phyloP scores from a whole-genome alignment of 2,888 invertebrate genomes.

The Eurytoma californica region DNA sequence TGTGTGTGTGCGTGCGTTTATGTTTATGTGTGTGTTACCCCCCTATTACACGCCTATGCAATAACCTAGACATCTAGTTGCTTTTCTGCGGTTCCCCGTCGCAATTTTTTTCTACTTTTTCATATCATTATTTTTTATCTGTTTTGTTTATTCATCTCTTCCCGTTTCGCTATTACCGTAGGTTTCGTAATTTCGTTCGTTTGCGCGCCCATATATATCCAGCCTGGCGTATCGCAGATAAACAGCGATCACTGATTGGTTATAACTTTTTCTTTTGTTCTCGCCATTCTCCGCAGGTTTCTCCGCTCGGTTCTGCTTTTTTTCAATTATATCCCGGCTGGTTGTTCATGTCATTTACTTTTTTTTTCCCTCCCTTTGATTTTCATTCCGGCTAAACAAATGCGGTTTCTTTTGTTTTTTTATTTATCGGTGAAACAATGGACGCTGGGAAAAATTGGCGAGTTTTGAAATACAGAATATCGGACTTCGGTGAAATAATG shows the following conservation, averaged over 20 bases:
- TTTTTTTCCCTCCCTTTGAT: not conserved
- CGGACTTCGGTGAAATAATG: conserved; percentile 59
- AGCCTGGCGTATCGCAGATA: conserved; percentile 27
- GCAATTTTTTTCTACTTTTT: not conserved
- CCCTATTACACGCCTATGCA: not conserved
- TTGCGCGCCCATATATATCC: conserved; percentile 23
- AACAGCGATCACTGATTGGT: conserved; percentile 44
- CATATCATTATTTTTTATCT: not conserved
- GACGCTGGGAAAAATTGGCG: conserved; percentile 25
- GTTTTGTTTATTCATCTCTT: not conserved
- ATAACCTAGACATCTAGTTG: conserved; percentile 17
- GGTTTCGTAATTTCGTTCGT: conserved; percentile 36
- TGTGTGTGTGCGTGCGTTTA: no score
- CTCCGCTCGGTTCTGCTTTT: conserved; percentile 4
- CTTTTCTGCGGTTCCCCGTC: not conserved
- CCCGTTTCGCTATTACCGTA: not conserved
- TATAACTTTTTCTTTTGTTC: conserved; percentile 23
- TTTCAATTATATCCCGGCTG: not conserved
- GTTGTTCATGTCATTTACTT: not conserved
- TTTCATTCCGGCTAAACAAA: not conserved
- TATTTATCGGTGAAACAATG: conserved; percentile 3
- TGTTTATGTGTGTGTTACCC: not conserved
- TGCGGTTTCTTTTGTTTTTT: not conserved
- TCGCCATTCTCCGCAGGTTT: not conserved
- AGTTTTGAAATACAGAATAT: conserved; percentile 49